Evolutionary conservation across 2,888 invertebrate genomes (phyloP), one percentile per base, ranked within the genome.

Genomic region (Agrochola circellaris): DNA sequence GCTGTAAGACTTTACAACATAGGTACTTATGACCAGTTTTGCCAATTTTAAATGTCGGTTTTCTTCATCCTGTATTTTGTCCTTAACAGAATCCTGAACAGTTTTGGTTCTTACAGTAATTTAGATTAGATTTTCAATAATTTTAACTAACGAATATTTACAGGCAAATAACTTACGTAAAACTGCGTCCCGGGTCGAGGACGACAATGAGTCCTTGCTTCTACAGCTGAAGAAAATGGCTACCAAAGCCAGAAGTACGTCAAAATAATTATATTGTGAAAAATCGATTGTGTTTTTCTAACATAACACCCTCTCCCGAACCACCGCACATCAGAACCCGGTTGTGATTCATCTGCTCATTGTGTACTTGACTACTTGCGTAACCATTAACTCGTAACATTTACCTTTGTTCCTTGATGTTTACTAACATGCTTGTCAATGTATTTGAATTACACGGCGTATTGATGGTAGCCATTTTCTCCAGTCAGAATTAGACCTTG

Each of bases 221-320:
- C 97, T 98, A 97, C 99, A 99, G 97, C 97, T 99, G 97, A 98
- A 99, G 97, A 99, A 99, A 98, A 98, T 99, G 98, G 98, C 99
- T 97, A 98, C 98, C 95, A 98, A 98, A 97, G 98, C 98, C 97
- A 97, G 97, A 97, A 98, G 98, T 98, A 98, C 96, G 98, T 97
- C 94, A 92, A 92, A 93, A 90, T 90, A 92, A 91, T 92, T 93
- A 90, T 93, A 90, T 94, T 94, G 93, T 95, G 92, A 91, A 91
- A 92, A 93, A 92, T 92, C 91, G 89, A 90, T 88, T 92, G 92
- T 92, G 92, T 94, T 94, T 94, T 92, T 93, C 88, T 91, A 86
- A 91, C 88, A 82, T 90, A 90, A 91, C 89, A 89, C 86, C 89
- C 86, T 85, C 83, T 82, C 86, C 87, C 87, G 85, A 89, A 83